These are phyloP conservation scores for Alloplasta piceator DNA, from an alignment of 2,888 invertebrate genomes.

Conservation along the genomic window DNA sequence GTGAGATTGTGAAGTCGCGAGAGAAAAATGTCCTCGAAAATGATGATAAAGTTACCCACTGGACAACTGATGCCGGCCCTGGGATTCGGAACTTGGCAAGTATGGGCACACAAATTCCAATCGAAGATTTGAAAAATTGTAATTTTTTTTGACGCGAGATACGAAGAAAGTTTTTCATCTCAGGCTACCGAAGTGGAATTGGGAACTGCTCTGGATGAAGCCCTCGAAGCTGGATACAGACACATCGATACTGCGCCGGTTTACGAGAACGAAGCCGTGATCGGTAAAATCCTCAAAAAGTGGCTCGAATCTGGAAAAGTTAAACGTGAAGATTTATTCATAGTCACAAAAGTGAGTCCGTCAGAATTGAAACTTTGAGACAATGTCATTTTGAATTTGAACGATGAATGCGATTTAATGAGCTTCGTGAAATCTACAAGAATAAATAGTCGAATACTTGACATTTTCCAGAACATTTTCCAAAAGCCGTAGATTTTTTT, in stretches of 20 bases:
- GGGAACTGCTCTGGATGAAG: constrained; percentile 88
- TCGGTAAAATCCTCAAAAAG: constrained; percentile 89
- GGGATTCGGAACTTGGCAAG: constrained; percentile 93
- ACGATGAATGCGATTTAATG: no score
- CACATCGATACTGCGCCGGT: constrained; percentile 92
- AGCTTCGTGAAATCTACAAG: no score
- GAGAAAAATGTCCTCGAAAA: constrained; percentile 78
- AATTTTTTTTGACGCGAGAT: not conserved
- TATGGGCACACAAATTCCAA: constrained; percentile 80
- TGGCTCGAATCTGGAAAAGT: constrained; percentile 89
- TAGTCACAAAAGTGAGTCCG: constrained; percentile 90
- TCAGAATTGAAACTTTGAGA: not conserved
- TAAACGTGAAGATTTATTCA: constrained; percentile 91
- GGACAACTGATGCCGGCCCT: constrained; percentile 89
- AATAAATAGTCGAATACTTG: no score
- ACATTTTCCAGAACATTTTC: no score
- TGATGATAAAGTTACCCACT: constrained; percentile 82
- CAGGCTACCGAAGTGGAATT: constrained; percentile 89
- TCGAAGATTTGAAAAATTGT: constrained; percentile 15
- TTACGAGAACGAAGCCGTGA: constrained; percentile 90
- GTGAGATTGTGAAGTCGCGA: constrained; percentile 1
- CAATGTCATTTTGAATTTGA: no score
- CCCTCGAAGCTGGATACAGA: constrained; percentile 91
- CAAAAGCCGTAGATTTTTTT: no score
- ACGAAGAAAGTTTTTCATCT: constrained; percentile 59